Evolutionary conservation across 2,797 vertebrate species (phyloP), one percentile per base, ranked within the genome.

Genomic region (Diplodus sargus): DNA sequence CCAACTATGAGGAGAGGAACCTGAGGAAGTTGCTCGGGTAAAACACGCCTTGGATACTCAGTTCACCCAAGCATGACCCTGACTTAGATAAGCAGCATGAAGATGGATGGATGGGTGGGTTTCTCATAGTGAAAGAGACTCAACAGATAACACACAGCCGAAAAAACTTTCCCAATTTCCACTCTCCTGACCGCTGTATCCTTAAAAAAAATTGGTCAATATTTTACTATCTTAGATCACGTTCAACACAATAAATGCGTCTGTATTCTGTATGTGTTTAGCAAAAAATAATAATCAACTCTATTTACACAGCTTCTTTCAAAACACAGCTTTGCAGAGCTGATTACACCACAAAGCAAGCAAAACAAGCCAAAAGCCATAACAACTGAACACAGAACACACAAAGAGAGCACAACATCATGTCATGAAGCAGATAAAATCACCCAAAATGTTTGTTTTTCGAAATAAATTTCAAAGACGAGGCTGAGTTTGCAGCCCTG

Each of bases 1-100:
- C 82, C 72, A 70, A 68, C 59, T 70, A 75, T 74, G 76, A 80
- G 57, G 48, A 66, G 60, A 63, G 57, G 51, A 71, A 87, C 62
- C 72, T 58, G 52, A 81, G 74, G 75, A 86, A 71, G 79, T 9
- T 53, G 48, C 58, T 73, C 69, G 59, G 54, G 61, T 70, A 49
- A 83, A 85, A 81, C 58, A 72, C 16, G 20, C 58, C 49, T 75
- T 20, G 8, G 77, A 62, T 68, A 56, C 78, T 82, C 39, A 53
- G 39, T 25, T 74, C 54, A 62, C 25, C 62, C 52, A 53, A 71
- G 67, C 72, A 73, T 70, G 70, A 82, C 62, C 25, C 52, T 54
- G 70, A 77, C 61, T 56, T n/a, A 58, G 34, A 82, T 57, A 68
- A 51, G 66, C 53, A 51, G 42, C 54, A 65, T 58, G 34, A 56